Percentiles rank a stretch among this genome's conserved stretches.
Evolutionary conservation across 2,797 vertebrate species (phyloP).

Genomic region (Discoglossus pictus): DNA sequence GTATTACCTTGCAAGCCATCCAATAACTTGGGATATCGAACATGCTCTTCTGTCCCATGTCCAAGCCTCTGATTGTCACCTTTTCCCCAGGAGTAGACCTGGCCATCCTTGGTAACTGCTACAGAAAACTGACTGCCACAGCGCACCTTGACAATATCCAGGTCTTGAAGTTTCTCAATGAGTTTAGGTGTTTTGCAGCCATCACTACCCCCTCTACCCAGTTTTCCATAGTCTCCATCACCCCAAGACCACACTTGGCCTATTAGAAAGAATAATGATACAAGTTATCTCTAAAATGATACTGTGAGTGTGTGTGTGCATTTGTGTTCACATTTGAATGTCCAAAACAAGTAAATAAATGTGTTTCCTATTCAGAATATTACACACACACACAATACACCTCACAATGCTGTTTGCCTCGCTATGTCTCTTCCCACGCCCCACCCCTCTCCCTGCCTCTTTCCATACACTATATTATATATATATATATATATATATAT

Average conservation of each 20-base stretch:
- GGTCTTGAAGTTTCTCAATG: constrained; percentile 94
- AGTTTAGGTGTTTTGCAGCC: constrained; percentile 95
- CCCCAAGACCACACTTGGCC: constrained; percentile 99
- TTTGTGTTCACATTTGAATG: too few species aligned
- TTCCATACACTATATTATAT: too few species aligned
- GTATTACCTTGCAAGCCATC: constrained; percentile 92
- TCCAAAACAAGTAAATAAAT: too few species aligned
- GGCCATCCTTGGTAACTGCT: constrained; percentile 93
- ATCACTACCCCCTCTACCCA: constrained; percentile 94
- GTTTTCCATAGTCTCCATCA: constrained; percentile 95
- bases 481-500: too few species aligned
- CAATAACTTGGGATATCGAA: constrained; percentile 93
- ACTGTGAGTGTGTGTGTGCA: too few species aligned
- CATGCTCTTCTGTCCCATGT: constrained; percentile 94
- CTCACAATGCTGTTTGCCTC: too few species aligned
- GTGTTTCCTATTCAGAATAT: too few species aligned
- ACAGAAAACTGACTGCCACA: constrained; percentile 97
- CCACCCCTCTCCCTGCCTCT: too few species aligned
- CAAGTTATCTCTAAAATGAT: too few species aligned
- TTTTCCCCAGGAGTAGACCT: constrained; percentile 98
- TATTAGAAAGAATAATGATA: constrained; percentile 63
- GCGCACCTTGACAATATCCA: constrained; percentile 91
- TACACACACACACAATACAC: too few species aligned
- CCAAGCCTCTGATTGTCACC: constrained; percentile 97
- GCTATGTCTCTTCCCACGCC: too few species aligned